Evolutionary conservation across 2,888 invertebrate species (phyloP), one percentile per base, ranked within the genome.

Genomic region (Herminia tarsipennalis): DNA sequence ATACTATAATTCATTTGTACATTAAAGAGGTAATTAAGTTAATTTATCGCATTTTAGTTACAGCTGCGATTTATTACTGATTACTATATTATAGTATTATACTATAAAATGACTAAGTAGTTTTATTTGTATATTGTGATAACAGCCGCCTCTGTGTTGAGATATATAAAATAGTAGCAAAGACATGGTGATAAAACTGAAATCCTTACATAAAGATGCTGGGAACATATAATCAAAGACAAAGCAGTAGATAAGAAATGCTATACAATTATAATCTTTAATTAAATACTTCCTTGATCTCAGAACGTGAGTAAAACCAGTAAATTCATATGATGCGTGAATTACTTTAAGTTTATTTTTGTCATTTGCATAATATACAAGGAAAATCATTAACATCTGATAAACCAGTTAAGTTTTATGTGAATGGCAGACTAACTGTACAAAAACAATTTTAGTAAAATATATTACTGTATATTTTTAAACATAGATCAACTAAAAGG

Each of bases 151-250:
- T 47, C 57, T 60, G 48, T 56, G 47, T 62, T 60, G 48, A 53
- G 61, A 56, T 55, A 48, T 64, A 66, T 57, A 66, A 56, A 53
- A 66, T 20, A 62, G 67, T 63, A 74, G 65, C 66, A 61, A 64
- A 70, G 68, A 58, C 56, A 54, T 42, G 29, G n/a, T 66, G 84
- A 81, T 79, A 83, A 76, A 70, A 72, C 65, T 61, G 41, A 46
- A 53, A 74, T 69, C 65, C 65, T 64, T 59, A 49, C 54, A 54
- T 62, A 58, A 59, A 58, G 56, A 59, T 60, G 54, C 48, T 47
- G 16, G 45, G 41, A 48, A 34, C 53, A 56, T 58, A 58, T 59
- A 56, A 56, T 42, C 43, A 55, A 50, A 58, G 54, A 43, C 5
- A 43, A 22, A 60, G 50, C 47, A 56, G 24, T 37, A 45, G 56